Evolutionary conservation across 2,797 vertebrate genomes (phyloP).

Genomic region (Coregonus ussuriensis): DNA sequence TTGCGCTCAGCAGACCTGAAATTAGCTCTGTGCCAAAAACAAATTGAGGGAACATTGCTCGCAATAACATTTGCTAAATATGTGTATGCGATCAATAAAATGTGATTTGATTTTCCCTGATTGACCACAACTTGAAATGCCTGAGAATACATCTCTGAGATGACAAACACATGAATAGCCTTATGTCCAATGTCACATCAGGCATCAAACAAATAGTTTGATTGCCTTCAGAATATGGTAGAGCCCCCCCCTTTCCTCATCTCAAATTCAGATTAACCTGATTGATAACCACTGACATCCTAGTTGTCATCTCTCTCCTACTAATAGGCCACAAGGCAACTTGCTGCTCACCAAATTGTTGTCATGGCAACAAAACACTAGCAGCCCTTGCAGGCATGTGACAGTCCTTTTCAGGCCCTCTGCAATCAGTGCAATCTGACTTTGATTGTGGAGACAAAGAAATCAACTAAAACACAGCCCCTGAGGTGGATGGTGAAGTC

Average conservation of each 20-base stretch:
- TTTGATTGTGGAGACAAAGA: conserved; percentile 25
- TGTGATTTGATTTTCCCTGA: too few relatives aligned
- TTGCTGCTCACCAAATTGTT: background rate
- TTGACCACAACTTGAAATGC: background rate
- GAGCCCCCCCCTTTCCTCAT: background rate
- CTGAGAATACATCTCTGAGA: background rate
- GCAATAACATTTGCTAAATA: too few relatives aligned
- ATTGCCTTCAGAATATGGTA: background rate
- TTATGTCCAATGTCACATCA: background rate
- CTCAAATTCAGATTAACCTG: background rate
- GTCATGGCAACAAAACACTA: background rate
- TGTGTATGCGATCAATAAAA: too few relatives aligned
- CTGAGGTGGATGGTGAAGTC: conserved; percentile 25
- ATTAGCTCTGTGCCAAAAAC: too few relatives aligned
- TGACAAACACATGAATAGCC: background rate
- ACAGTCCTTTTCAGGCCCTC: conserved; percentile 1
- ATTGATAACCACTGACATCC: background rate
- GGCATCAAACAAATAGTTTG: background rate
- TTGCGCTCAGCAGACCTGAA: too few relatives aligned
- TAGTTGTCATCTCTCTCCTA: background rate
- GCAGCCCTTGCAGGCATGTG: background rate
- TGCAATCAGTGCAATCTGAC: conserved; percentile 25
- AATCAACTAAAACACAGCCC: conserved; percentile 35
- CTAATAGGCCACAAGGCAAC: background rate
- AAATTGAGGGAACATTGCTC: too few relatives aligned